These are phyloP conservation scores for Drosophila dunni DNA, from an alignment of 1,140 invertebrate genomes.

Conservation along the genomic window DNA sequence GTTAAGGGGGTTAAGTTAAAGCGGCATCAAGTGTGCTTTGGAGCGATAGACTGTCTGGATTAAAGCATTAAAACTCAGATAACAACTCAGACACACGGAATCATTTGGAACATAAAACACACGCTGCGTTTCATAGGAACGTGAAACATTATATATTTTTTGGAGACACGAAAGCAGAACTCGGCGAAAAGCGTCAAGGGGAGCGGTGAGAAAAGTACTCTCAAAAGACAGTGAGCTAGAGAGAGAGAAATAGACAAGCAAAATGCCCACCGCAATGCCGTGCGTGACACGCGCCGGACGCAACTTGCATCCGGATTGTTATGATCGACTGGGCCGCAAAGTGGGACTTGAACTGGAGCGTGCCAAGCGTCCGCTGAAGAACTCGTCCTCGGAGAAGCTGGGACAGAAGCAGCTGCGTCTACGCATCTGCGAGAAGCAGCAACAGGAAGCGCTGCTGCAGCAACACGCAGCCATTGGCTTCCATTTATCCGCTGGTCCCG, in stretches of 20 bases:
- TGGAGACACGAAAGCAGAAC: neutral
- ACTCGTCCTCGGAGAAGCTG: neutral
- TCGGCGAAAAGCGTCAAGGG: neutral
- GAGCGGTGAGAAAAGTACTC: neutral
- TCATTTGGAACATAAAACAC: conserved; percentile 7
- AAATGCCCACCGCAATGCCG: conserved; percentile 57
- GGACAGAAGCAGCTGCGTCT: neutral
- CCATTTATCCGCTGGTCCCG: neutral
- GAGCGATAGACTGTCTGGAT: neutral
- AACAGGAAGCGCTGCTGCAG: conserved; percentile 17
- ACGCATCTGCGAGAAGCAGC: conserved; percentile 38
- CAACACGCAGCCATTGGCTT: conserved; percentile 9
- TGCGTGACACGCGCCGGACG: conserved; percentile 42
- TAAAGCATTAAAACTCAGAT: neutral
- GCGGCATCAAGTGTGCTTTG: neutral
- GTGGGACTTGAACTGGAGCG: conserved; percentile 28
- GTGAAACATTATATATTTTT: conserved; percentile 7
- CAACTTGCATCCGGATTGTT: conserved; percentile 51
- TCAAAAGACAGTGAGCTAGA: neutral
- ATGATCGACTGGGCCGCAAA: conserved; percentile 51
- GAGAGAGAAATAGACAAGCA: neutral
- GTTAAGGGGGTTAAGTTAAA: too few relatives aligned
- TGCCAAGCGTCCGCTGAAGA: conserved; percentile 1
- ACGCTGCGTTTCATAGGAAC: conserved; percentile 2
- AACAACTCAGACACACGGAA: neutral